These are phyloP conservation scores for Fukomys damarensis DNA, from an alignment of 2,113 vertebrate species.

Conservation along the genomic window DNA sequence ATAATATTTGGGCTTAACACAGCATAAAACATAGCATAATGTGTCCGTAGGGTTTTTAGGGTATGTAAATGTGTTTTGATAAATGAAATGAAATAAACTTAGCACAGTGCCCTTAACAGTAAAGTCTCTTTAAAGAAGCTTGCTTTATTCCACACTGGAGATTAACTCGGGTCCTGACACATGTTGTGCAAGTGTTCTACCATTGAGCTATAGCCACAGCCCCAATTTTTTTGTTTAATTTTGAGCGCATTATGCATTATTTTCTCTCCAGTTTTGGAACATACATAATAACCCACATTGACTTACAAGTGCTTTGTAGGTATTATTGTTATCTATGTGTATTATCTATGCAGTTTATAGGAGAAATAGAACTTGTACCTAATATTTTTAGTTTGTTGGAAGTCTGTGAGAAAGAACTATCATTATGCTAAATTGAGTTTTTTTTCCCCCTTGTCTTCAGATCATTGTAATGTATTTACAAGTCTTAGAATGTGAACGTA, in stretches of 20 bases:
- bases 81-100: neutral
- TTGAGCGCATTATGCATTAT: neutral
- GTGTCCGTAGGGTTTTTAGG: neutral
- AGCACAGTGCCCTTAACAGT: neutral
- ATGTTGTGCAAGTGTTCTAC: neutral
- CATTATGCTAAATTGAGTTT: constrained; percentile 39
- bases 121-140: neutral
- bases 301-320: neutral
- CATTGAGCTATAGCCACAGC: neutral
- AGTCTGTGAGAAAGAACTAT: neutral
- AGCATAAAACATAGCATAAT: neutral
- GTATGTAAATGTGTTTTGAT: neutral
- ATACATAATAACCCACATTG: neutral
- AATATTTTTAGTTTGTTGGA: constrained; percentile 22
- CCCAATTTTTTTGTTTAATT: neutral
- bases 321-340: no score
- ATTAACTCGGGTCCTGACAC: neutral
- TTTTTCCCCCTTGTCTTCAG: constrained; percentile 85
- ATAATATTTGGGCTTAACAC: neutral
- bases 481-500: constrained; percentile 99
- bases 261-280: constrained; percentile 10
- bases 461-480: constrained; percentile 99
- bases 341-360: neutral
- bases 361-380: constrained; percentile 14
- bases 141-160: neutral